Conservation (phyloP, 2,888 invertebrate species). For the Gymnoscelis rufifasciata region DNA sequence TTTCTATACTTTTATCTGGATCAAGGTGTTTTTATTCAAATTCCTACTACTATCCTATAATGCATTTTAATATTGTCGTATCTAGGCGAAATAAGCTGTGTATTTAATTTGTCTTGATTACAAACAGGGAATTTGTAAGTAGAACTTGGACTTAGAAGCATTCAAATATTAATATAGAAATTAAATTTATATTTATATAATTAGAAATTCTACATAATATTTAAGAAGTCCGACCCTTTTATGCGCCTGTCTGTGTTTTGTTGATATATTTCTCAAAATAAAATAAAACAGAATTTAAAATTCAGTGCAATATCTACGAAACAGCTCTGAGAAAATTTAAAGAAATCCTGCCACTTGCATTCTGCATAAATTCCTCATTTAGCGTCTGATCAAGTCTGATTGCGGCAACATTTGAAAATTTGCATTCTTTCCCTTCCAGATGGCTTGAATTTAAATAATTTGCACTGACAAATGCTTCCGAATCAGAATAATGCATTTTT, state of each 20-base stretch:
- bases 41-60: not conserved
- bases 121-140: no score
- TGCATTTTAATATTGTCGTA: no score
- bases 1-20: not conserved
- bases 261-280: no score
- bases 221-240: no score
- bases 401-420: conserved; percentile 51
- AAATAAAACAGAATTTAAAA: not conserved
- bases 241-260: no score
- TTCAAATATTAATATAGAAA: no score
- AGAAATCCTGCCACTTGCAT: conserved; percentile 50
- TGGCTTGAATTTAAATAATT: conserved; percentile 68
- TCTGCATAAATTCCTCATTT: conserved; percentile 73
- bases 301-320: conserved; percentile 29
- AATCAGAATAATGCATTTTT: conserved; percentile 55
- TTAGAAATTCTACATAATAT: no score
- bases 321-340: conserved; percentile 27
- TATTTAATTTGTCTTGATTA: no score
- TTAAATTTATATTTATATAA: no score
- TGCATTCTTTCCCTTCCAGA: conserved; percentile 55
- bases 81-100: no score
- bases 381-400: conserved; percentile 61
- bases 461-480: conserved; percentile 56
- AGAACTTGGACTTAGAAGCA: no score
- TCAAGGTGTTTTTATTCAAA: not conserved